A percentile compares a stretch with the other conserved stretches of the same genome.
Evolutionary conservation across 2,113 vertebrate species (phyloP).

Genomic region (Rousettus leschenaultii): DNA sequence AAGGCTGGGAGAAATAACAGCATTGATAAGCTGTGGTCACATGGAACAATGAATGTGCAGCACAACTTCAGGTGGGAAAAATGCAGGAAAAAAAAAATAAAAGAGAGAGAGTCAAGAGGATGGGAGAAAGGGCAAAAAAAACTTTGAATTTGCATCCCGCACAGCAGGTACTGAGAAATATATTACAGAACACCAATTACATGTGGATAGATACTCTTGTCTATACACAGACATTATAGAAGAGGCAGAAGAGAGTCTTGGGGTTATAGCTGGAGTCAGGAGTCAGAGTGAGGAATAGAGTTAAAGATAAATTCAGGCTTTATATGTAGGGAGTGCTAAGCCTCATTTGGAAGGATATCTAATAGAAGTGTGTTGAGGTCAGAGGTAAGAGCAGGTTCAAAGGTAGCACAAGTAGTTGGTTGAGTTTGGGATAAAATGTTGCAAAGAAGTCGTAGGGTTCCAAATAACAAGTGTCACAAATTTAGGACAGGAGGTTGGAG

Average conservation of each 20-base stretch:
- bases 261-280: background rate
- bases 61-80: background rate
- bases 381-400: rapidly evolving
- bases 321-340: background rate
- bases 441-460: background rate
- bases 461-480: background rate
- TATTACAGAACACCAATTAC: background rate
- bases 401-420: background rate
- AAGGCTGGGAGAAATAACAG: background rate
- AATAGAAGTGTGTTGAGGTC: background rate
- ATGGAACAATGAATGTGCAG: background rate
- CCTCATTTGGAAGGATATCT: background rate
- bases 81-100: background rate
- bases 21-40: background rate
- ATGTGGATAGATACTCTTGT: background rate
- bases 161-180: background rate
- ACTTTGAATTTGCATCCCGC: background rate
- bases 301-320: background rate
- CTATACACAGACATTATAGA: background rate
- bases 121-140: background rate
- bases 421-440: background rate
- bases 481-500: background rate
- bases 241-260: background rate
- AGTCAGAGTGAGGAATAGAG: background rate
- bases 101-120: background rate